Evolutionary conservation across 2,888 invertebrate species (phyloP).

Genomic region (Sinhomidia bicolor): DNA sequence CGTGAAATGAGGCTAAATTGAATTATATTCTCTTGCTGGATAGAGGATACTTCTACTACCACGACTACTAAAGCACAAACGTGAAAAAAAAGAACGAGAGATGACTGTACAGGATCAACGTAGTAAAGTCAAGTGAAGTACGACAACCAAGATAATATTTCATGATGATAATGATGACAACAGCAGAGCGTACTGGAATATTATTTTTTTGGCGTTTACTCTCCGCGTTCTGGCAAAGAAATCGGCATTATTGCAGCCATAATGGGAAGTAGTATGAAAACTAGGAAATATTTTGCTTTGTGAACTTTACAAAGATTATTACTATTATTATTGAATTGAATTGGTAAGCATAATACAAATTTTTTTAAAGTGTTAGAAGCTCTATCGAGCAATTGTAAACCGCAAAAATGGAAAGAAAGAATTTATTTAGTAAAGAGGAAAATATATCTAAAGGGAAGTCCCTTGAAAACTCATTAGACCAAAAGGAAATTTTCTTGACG

Average conservation of each 20-base stretch:
- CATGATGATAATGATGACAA: conserved; percentile 25
- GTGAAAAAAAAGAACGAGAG: conserved; percentile 20
- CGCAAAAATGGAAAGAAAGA: neutral
- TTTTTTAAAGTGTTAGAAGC: too few relatives aligned
- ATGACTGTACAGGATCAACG: conserved; percentile 40
- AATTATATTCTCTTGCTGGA: conserved; percentile 58
- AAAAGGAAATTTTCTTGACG: conserved; percentile 40
- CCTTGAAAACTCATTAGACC: conserved; percentile 34
- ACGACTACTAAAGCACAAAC: too few relatives aligned
- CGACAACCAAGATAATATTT: neutral
- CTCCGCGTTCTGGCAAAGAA: too few relatives aligned
- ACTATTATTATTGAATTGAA: too few relatives aligned
- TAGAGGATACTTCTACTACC: too few relatives aligned
- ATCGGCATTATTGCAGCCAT: too few relatives aligned
- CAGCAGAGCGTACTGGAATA: neutral
- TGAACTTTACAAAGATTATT: neutral
- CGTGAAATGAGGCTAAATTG: conserved; percentile 69
- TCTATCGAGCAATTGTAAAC: too few relatives aligned
- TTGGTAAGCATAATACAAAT: too few relatives aligned
- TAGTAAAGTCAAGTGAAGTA: conserved; percentile 28
- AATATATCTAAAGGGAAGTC: neutral
- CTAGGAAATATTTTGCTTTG: neutral
- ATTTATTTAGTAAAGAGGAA: neutral
- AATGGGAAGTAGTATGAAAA: too few relatives aligned
- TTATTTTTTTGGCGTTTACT: neutral